These are phyloP conservation scores for Sphenopsis melanotis DNA, from an alignment of 2,797 vertebrate species.

Conservation along the genomic window DNA sequence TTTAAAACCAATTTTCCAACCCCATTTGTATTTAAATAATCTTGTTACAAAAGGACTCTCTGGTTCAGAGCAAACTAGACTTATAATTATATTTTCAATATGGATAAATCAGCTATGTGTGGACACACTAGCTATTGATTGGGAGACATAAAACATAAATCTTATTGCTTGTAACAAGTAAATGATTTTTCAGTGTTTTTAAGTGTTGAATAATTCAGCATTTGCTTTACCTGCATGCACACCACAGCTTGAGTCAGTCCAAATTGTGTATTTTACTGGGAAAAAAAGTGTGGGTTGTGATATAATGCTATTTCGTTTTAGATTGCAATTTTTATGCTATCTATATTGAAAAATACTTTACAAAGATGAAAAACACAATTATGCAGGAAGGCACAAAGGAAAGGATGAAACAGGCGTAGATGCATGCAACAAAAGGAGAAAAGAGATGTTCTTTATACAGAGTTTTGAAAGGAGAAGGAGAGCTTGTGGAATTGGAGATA, in stretches of 20 bases:
- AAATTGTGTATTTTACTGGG: conserved; percentile 14
- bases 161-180: conserved; percentile 42
- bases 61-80: conserved; percentile 41
- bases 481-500: not conserved
- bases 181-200: conserved; percentile 56
- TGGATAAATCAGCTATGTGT: conserved; percentile 47
- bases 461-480: conserved; percentile 5
- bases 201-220: conserved; percentile 62
- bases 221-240: conserved; percentile 46
- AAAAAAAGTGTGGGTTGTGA: not conserved
- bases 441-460: not conserved
- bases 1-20: conserved; percentile 71
- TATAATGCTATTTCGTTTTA: conserved; percentile 24
- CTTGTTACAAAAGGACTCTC: conserved; percentile 58
- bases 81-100: conserved; percentile 68
- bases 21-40: conserved; percentile 67
- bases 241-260: not conserved
- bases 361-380: not conserved
- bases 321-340: not conserved
- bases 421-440: not conserved
- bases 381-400: not conserved
- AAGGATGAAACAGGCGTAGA: not conserved
- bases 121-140: conserved; percentile 39
- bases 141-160: conserved; percentile 37
- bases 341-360: conserved; percentile 5